These are phyloP conservation scores for Copidosoma aretas DNA, from an alignment of 2,888 invertebrate genomes.

Conservation along the genomic window DNA sequence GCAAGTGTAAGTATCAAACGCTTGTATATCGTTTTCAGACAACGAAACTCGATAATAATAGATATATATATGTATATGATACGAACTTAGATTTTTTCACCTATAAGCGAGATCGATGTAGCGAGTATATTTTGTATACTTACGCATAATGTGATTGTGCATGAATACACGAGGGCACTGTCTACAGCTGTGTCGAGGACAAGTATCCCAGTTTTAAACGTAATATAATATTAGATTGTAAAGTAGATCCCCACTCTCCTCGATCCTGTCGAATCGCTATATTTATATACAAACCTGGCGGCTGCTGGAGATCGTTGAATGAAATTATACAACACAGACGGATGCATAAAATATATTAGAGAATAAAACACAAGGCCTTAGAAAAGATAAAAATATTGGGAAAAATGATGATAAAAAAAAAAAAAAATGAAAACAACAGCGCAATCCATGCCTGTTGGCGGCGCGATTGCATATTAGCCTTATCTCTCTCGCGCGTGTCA, in stretches of 20 bases:
- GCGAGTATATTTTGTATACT: constrained; percentile 33
- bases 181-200: constrained; percentile 2
- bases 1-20: background rate
- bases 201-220: constrained; percentile 21
- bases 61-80: constrained; percentile 5
- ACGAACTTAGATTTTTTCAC: constrained; percentile 27
- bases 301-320: constrained; percentile 21
- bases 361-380: too few relatives aligned
- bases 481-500: constrained; percentile 24
- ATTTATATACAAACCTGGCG: background rate
- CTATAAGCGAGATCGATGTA: too few relatives aligned
- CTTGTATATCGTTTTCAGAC: constrained; percentile 3
- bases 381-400: too few relatives aligned
- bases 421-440: too few relatives aligned
- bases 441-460: background rate
- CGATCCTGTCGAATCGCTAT: background rate
- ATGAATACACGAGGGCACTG: too few relatives aligned
- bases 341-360: background rate
- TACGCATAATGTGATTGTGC: constrained; percentile 26
- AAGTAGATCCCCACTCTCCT: background rate
- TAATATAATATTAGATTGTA: too few relatives aligned
- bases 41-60: constrained; percentile 32
- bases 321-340: background rate
- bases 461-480: constrained; percentile 22
- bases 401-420: too few relatives aligned